Percentiles rank a stretch among this genome's conserved stretches.
Evolutionary conservation across 2,888 invertebrate species (phyloP).

Genomic region (Heliconius erato): DNA sequence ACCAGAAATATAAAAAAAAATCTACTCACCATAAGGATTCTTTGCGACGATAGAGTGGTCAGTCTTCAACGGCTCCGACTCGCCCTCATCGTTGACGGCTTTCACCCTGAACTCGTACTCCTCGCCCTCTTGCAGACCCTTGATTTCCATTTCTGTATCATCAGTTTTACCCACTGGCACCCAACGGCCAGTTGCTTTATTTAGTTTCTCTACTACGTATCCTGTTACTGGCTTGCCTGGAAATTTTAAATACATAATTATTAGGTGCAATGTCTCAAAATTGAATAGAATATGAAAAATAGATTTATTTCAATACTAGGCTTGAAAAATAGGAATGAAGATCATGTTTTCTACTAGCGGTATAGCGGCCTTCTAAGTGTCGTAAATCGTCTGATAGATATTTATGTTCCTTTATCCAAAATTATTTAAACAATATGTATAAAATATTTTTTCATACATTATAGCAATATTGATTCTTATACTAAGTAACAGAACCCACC

Average conservation of each 20-base stretch:
- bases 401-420: too few species aligned
- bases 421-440: too few species aligned
- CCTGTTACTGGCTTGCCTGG: slow-evolving; percentile 93
- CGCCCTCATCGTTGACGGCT: slow-evolving; percentile 97
- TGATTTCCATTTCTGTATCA: slow-evolving; percentile 93
- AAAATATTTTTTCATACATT: too few species aligned
- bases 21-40: slow-evolving; percentile 94
- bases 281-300: background rate
- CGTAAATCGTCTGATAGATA: too few species aligned
- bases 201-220: slow-evolving; percentile 97
- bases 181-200: slow-evolving; percentile 96
- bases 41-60: slow-evolving; percentile 95
- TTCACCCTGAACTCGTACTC: slow-evolving; percentile 97
- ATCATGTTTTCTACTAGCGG: too few species aligned
- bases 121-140: slow-evolving; percentile 93
- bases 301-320: background rate
- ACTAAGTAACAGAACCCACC: slow-evolving; percentile 82
- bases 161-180: slow-evolving; percentile 95
- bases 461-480: background rate
- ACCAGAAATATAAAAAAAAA: too few species aligned
- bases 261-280: background rate
- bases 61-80: slow-evolving; percentile 97
- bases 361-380: too few species aligned
- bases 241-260: background rate
- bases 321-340: background rate